Evolutionary conservation across 2,797 vertebrate species (phyloP), one percentile per base, ranked within the genome.

Genomic region (Oreochromis mossambicus): DNA sequence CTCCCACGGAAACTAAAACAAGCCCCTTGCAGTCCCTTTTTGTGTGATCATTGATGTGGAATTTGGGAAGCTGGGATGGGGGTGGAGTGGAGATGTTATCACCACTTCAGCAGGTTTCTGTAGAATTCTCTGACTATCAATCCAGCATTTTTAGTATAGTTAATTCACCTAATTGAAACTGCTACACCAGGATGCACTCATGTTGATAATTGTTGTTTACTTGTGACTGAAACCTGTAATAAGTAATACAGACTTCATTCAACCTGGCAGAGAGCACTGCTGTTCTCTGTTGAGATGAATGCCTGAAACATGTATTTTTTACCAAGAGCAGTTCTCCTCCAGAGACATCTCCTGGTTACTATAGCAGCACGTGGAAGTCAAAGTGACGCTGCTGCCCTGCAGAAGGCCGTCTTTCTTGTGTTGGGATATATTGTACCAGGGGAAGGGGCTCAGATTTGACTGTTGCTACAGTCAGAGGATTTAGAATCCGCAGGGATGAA

Each of bases 1-100:
- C 68, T 81, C 78, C 63, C 84, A 86, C 89, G 54, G 84, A 86
- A 91, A 91, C 84, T 83, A 83, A 90, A 90, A 92, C 86, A 90
- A 86, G 51, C 55, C 79, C 79, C 79, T 87, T 24, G 46, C 77
- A 43, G 75, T 29, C 76, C 73, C 58, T 19, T 91, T 93, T 82
- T 89, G 63, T 94, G 89, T 86, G 88, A 63, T 94, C 91, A 91
- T 85, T 86, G 87, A 88, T 86, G 92, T 94, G 93, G 94, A 94
- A 94, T 94, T 86, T 81, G 79, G 88, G 78, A 86, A 78, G 75
- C 3, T 6, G 50, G 76, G 50, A 32, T 56, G 66, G 51, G 80
- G 90, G 26, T 7, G 24, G 54, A 58, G 56, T 9, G 46, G 21
- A 84, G 24, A 81, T 54, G 78, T 79, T 86, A 41, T 80, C 46